Conservation (phyloP, 2,797 vertebrate species). For the Crocidura indochinensis region DNA sequence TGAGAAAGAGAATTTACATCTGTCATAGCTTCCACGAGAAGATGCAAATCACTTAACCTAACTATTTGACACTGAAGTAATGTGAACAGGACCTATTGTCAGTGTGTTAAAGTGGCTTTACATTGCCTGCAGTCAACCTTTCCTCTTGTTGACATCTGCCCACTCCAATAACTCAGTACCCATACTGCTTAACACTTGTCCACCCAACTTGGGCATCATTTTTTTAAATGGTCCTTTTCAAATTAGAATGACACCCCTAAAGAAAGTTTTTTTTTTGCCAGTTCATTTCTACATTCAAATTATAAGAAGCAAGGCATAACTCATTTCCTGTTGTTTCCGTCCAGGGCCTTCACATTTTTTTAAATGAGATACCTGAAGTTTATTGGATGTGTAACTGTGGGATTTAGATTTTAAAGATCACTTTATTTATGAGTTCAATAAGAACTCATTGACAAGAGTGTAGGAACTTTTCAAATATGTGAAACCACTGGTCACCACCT, state of each 20-base stretch:
- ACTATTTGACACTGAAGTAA: not conserved
- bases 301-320: conserved; percentile 48
- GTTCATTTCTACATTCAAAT: conserved; percentile 9
- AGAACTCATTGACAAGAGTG: not conserved
- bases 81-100: not conserved
- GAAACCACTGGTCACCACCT: not conserved
- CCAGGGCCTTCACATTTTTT: conserved; percentile 53
- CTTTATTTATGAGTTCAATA: too few relatives aligned
- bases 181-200: not conserved
- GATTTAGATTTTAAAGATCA: not conserved
- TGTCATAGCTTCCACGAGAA: not conserved
- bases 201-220: conserved; percentile 25
- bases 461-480: not conserved
- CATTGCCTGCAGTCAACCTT: not conserved
- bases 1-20: not conserved
- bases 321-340: conserved; percentile 59
- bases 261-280: conserved; percentile 23
- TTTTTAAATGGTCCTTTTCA: conserved; percentile 49
- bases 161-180: not conserved
- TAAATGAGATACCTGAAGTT: conserved; percentile 41
- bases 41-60: not conserved
- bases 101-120: not conserved
- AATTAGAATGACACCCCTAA: conserved; percentile 64
- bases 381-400: conserved; percentile 7
- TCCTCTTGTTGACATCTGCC: not conserved